Evolutionary conservation across 2,797 vertebrate species (phyloP).

Genomic region (Bufotes viridis): DNA sequence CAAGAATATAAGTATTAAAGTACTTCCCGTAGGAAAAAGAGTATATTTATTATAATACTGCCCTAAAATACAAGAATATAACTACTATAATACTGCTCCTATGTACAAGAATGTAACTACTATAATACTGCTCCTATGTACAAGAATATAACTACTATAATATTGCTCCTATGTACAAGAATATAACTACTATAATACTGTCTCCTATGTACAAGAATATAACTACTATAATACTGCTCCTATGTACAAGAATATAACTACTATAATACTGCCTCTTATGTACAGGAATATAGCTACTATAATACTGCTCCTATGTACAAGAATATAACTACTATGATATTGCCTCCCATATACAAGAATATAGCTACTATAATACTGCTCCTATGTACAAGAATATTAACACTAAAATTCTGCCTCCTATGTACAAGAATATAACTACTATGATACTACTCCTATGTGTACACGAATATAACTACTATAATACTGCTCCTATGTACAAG

Average conservation of each 20-base stretch:
- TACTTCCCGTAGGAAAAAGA: neutral
- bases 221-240: neutral
- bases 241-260: neutral
- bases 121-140: conserved; percentile 8
- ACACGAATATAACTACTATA: conserved; percentile 7
- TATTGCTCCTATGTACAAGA: neutral
- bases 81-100: conserved; percentile 19
- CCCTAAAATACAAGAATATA: conserved; percentile 9
- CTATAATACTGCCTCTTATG: no score
- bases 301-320: neutral
- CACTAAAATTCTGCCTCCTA: neutral
- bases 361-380: conserved; percentile 7
- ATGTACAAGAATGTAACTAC: conserved; percentile 16
- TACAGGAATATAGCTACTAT: no score
- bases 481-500: neutral
- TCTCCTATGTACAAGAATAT: conserved; percentile 1
- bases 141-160: conserved; percentile 15
- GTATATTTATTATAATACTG: neutral
- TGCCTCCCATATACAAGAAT: neutral
- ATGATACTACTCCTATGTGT: neutral
- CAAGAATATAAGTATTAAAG: neutral
- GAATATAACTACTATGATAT: neutral
- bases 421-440: conserved; percentile 2
- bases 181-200: neutral
- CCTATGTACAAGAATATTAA: neutral